Percentiles rank a stretch among this genome's conserved stretches.
Conservation (phyloP, 2,113 vertebrate species). For the Chloropsis cyanopogon region DNA sequence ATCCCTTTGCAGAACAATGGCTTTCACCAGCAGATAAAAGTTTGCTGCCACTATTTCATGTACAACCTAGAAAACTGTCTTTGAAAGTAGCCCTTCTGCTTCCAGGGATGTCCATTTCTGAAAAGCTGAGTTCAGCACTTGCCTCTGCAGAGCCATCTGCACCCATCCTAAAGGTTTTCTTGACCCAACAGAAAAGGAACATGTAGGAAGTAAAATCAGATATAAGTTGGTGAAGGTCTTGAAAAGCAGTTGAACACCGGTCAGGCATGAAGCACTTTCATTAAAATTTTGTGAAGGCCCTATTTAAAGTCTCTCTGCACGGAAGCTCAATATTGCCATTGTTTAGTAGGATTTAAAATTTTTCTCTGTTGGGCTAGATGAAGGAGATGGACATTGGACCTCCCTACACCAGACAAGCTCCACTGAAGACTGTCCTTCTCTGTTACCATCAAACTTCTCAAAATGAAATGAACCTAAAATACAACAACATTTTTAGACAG, state of each 20-base stretch:
- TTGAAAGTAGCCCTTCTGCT: neutral
- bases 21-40: neutral
- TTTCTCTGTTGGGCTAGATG: neutral
- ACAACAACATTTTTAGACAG: neutral
- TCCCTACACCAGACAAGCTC: neutral
- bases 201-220: neutral
- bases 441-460: slow-evolving; percentile 47
- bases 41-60: neutral
- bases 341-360: neutral
- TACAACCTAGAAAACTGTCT: neutral
- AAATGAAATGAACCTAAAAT: slow-evolving; percentile 56
- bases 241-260: neutral
- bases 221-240: neutral
- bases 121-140: neutral
- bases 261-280: neutral
- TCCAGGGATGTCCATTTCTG: neutral
- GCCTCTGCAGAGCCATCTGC: neutral
- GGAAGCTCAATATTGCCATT: neutral
- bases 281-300: neutral
- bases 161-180: neutral
- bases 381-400: neutral
- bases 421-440: slow-evolving; percentile 14
- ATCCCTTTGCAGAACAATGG: neutral
- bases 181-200: neutral
- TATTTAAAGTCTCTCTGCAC: neutral